Base-by-base conservation (phyloP, 2,888 invertebrate species). In the Platycnemis pennipes region DNA sequence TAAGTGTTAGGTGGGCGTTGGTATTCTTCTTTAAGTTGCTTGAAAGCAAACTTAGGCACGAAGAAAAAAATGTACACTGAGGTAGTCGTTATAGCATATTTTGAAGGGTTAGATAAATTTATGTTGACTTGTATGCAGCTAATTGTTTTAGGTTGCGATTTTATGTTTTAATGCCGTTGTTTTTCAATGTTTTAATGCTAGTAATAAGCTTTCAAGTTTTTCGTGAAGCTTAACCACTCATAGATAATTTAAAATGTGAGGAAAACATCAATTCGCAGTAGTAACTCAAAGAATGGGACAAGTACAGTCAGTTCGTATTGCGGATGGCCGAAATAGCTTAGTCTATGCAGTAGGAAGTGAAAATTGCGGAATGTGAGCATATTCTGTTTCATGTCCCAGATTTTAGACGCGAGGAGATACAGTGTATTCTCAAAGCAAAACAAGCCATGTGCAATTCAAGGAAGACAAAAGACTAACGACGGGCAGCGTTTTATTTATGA, bases 391-490 rank as follows among this genome's bases (percentile, higher is more conserved):
- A 77, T 37, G 31, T 37, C 13, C 77, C 37, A 37, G 77, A 77
- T 77, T 77, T 77, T 77, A 8, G 13, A 77, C 77, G 77, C 77
- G 77, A 77, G 37, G 16, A 77, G 31, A 77, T 31, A 77, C 77
- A 77, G 77, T 26, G 26, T 77, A 77, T 77, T 5, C 77, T 77
- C 77, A 37, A 77, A 77, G 77, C 77, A 77, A 37, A 77, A 37
- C 77, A 77, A 77, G 77, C 31, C 77, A 77, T 13, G 77, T 37
- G 77, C 77, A 37, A 77, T 77, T 77, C 77, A 37, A 31, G 77
- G 77, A 37, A 37, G 77, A 77, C 77, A 77, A 77, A 77, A 77
- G 77, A 77, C 77, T 77, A 77, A 77, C 77, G 77, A 77, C 77
- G 31, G 77, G 77, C 37, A 77, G 37, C 37, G 37, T 77, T 77